Evolutionary conservation across 2,888 invertebrate genomes (phyloP), one percentile per base, ranked within the genome.

Genomic region (Idaea straminata): DNA sequence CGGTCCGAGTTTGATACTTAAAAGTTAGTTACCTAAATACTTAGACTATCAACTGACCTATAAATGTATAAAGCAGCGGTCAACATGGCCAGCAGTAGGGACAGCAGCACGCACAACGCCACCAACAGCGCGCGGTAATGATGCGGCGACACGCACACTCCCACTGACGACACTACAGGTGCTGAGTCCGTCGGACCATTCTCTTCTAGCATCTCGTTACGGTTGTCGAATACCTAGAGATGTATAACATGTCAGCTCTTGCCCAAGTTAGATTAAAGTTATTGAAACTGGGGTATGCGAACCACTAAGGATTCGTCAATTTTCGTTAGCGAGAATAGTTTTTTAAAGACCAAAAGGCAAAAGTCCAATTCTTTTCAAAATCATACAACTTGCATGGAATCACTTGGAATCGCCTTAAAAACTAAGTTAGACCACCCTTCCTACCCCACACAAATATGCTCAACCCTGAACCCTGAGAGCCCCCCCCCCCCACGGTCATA

Each of bases 51-150:
- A 61, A 67, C 77, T 77, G 81, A 96, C 96, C 95, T 95, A 85
- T 97, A 97, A 69, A 96, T 96, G 72, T 96, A 93, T 68, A 96
- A 95, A 0, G 96, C 95, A 34, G 96, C 94, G 62, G 96, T 91
- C 25, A 96, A 94, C 76, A 97, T 95, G 59, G 96, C 96, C 68
- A 97, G 93, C 16, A 97, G 85, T 57, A 97, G 87, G 7, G 96
- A 95, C 74, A 97, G 94, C 47, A 98, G 91, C 13, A 96, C 94
- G 68, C 97, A 95, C 0, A 98, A 94, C 0, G 97, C 96, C 3
- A 96, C 95, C 64, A 98, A 94, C n/a, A 98, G 88, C 0, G 97
- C 96, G 78, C 98, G 96, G 86, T 98, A 98, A 85, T 97, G 97
- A 64, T 96, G 95, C 4, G 95, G 95, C 1, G 97, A 95, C 68